phyloP scores from a whole-genome alignment of 2,888 invertebrate genomes.

The Carcina quercana region DNA sequence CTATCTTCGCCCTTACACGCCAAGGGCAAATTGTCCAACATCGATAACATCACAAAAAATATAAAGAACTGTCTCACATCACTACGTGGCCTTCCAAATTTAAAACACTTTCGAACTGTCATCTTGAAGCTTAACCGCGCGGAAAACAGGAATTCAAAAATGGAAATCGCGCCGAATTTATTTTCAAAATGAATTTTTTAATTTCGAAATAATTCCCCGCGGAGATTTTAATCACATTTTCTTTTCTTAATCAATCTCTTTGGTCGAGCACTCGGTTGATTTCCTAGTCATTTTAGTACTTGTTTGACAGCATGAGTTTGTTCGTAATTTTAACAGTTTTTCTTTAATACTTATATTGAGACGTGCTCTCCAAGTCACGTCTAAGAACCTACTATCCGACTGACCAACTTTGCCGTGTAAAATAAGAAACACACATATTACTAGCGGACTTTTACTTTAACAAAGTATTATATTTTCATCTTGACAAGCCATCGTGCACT shows the following conservation, averaged over 20 bases:
- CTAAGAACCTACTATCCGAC: constrained; percentile 66
- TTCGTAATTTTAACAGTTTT: neutral
- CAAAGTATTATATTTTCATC: constrained; percentile 37
- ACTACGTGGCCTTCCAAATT: constrained; percentile 46
- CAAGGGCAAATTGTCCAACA: constrained; percentile 48
- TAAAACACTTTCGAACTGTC: constrained; percentile 59
- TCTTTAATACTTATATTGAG: constrained; percentile 14
- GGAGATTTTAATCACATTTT: constrained; percentile 39
- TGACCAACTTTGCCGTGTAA: constrained; percentile 70
- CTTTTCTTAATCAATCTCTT: constrained; percentile 18
- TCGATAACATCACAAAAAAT: constrained; percentile 47
- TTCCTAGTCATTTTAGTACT: constrained; percentile 48
- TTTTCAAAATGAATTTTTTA: too few species aligned
- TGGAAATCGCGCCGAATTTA: constrained; percentile 11
- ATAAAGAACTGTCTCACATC: constrained; percentile 55
- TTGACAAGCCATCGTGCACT: constrained; percentile 14
- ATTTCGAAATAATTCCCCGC: too few species aligned
- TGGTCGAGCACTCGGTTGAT: constrained; percentile 36
- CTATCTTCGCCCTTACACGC: constrained; percentile 39
- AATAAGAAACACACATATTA: constrained; percentile 73
- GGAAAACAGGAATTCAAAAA: constrained; percentile 21
- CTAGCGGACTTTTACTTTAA: constrained; percentile 28
- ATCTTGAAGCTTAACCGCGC: constrained; percentile 57
- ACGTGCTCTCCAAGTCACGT: constrained; percentile 43
- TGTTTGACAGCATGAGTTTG: constrained; percentile 1